phyloP scores from a whole-genome alignment of 2,113 vertebrate species.

The Cochlearius cochlearius region DNA sequence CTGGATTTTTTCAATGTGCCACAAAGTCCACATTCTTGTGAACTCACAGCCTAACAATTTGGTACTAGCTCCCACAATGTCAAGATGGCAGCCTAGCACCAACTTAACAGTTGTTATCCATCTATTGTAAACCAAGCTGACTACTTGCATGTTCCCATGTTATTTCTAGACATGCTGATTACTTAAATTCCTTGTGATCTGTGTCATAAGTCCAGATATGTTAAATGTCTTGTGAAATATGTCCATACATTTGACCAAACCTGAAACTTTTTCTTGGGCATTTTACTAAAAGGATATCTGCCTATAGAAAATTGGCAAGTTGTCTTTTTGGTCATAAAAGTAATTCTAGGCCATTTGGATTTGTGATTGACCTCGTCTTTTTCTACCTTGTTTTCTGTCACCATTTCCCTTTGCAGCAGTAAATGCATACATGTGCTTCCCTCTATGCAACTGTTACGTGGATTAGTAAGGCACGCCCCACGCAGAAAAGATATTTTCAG shows the following conservation, averaged over 20 bases:
- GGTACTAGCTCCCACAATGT: background rate
- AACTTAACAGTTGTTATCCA: background rate
- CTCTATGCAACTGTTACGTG: background rate
- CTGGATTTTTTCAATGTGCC: background rate
- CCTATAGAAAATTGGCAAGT: background rate
- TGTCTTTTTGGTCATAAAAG: background rate
- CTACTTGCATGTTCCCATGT: background rate
- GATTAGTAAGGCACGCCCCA: accelerated
- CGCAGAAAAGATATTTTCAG: background rate
- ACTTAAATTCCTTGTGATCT: background rate
- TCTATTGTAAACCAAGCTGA: background rate
- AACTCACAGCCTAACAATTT: background rate
- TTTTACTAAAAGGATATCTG: background rate
- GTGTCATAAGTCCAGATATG: background rate
- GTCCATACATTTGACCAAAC: background rate
- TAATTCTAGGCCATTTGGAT: background rate
- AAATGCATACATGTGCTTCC: background rate
- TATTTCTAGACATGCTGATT: background rate
- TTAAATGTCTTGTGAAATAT: background rate
- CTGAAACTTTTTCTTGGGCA: background rate
- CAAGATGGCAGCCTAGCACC: background rate
- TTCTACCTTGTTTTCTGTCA: background rate
- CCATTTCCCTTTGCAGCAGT: background rate
- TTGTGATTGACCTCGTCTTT: background rate
- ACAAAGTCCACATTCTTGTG: background rate